phyloP scores from a whole-genome alignment of 1,140 invertebrate genomes.

The Drosophila pandora region DNA sequence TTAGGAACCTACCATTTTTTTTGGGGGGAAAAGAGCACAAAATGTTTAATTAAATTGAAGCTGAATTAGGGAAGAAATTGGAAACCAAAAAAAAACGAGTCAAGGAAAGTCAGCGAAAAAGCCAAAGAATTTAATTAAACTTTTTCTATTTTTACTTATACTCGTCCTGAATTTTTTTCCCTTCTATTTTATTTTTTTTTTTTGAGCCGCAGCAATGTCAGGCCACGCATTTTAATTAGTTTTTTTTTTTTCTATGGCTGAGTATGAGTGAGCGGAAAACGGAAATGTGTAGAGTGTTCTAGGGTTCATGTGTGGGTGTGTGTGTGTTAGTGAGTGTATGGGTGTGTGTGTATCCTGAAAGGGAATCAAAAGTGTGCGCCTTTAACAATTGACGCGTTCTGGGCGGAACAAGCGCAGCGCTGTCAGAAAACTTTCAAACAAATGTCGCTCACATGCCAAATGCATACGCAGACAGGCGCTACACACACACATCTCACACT shows the following conservation, averaged over 20 bases:
- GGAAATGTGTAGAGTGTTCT: background rate
- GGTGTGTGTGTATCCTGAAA: constrained; percentile 30
- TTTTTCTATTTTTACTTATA: constrained; percentile 57
- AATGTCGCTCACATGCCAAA: constrained; percentile 79
- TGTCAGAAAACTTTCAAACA: constrained; percentile 79
- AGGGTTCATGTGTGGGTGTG: background rate
- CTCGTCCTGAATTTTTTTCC: constrained; percentile 6
- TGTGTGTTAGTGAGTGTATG: background rate
- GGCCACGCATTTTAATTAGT: constrained; percentile 80
- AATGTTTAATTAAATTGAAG: constrained; percentile 76
- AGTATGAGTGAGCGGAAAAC: constrained; percentile 27
- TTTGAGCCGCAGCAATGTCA: constrained; percentile 50
- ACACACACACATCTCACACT: constrained; percentile 1
- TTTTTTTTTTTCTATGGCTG: constrained; percentile 32
- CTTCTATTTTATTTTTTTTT: constrained; percentile 28
- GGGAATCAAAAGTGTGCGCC: constrained; percentile 59
- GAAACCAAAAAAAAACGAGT: constrained; percentile 45
- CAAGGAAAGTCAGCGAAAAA: constrained; percentile 33
- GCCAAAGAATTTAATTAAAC: constrained; percentile 77
- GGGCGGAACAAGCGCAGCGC: constrained; percentile 31
- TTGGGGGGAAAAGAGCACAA: constrained; percentile 43
- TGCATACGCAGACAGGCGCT: constrained; percentile 30
- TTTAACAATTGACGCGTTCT: constrained; percentile 61
- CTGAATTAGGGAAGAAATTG: constrained; percentile 62
- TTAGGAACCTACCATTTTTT: constrained; percentile 7